Evolutionary conservation across 2,888 invertebrate genomes (phyloP), one percentile per base, ranked within the genome.

Genomic region (Himalopsyche tibetana): DNA sequence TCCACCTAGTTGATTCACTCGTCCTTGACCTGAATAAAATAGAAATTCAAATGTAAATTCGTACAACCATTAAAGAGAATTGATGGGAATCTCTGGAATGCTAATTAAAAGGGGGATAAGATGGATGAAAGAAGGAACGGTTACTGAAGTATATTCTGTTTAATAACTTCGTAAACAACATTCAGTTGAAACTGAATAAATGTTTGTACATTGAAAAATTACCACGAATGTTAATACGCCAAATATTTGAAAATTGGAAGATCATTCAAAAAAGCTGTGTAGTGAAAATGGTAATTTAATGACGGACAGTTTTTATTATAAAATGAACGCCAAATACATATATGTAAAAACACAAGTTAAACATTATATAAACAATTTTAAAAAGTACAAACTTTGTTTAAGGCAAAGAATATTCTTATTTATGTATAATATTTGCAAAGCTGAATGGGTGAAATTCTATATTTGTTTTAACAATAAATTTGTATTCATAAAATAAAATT

Each of bases 1-100:
- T 79, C 99, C 99, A 86, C 99, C 99, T 84, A 99, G 94, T 92
- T 99, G 99, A 92, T 99, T 99, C 90, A 99, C 97, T 88, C 99
- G 96, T 89, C 99, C 99, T 93, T 99, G 98, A 91, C 98, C 98
- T 97, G 93, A 6, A 93, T 51, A 51, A 51, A 51, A 63, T 19
- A 63, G 8, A n/a, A 63, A 63, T 63, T 63, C 28, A 63, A 63
- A 63, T 63, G 63, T n/a, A 63, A 19, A 63, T 63, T 63, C 63
- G 63, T 63, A 63, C 15, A 63, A 5, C 63, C 63, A 63, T 63
- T 63, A 19, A 63, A 8, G 19, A 28, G 19, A 28, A 63, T 63
- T 19, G n/a, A 63, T 63, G 63, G 19, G 63, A 63, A 19, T 63
- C 63, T 63, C 15, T 19, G 63, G 19, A 63, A 63, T 63, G 63